Percentiles rank a stretch among this genome's conserved stretches.
These are phyloP conservation scores for Platysteira castanea DNA, from an alignment of 2,113 vertebrate species.

Conservation along the genomic window DNA sequence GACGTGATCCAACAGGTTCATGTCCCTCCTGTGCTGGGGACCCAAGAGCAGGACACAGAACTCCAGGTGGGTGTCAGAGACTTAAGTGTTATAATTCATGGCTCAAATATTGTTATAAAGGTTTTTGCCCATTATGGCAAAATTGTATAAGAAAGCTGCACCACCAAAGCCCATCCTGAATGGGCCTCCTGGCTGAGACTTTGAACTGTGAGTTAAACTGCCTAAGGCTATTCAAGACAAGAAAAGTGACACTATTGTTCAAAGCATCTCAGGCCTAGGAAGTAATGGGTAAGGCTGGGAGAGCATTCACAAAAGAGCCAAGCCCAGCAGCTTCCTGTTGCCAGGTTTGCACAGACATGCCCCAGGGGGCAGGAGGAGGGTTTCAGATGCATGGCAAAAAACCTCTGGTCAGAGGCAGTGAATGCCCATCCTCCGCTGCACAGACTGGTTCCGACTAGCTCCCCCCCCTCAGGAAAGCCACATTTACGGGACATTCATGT, in stretches of 20 bases:
- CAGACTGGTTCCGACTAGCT: not conserved
- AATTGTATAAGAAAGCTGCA: not conserved
- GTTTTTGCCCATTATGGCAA: not conserved
- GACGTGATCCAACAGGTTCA: not conserved
- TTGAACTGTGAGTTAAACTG: not conserved
- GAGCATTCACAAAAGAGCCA: not conserved
- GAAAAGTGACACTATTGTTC: not conserved
- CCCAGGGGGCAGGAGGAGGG: not conserved
- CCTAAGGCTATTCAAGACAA: not conserved
- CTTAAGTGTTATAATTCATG: not conserved
- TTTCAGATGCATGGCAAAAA: not conserved
- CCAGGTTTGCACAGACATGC: not conserved
- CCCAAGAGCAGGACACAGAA: not conserved
- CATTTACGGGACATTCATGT: accelerated
- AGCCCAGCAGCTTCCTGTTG: not conserved
- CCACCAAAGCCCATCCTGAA: not conserved
- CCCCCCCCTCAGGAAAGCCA: not conserved
- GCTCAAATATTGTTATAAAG: not conserved
- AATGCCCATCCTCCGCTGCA: not conserved
- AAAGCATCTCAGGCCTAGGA: not conserved
- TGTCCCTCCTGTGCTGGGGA: not conserved
- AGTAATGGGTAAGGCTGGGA: not conserved
- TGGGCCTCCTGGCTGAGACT: not conserved
- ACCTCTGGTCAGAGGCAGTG: not conserved
- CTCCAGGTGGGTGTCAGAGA: not conserved